Base-by-base conservation (phyloP, 2,113 vertebrate species). In the Menidia beryllina region DNA sequence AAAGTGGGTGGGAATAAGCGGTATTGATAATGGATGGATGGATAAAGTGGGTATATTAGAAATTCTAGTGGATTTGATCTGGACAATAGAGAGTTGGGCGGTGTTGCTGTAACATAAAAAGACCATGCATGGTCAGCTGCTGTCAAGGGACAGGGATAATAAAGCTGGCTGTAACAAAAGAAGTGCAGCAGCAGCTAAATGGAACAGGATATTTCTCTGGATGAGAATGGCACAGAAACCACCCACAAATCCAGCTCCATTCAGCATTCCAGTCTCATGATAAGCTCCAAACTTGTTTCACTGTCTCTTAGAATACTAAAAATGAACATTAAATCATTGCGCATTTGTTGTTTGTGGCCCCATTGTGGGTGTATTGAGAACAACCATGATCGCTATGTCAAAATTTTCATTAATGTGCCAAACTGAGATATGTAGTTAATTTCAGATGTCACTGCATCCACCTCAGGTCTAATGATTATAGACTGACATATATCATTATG, bases 101-200 rank as follows among this genome's bases (percentile, higher is more conserved):
- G 39, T 10, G 69, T 34, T 65, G 52, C 77, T 55, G 57, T 13
- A 52, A 38, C 56, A 30, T 81, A 79, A 85, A 92, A 85, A 76
- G 69, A 69, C 67, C 77, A 26, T 77, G 83, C 91, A 58, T 70
- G 82, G 88, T 91, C 87, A 92, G 91, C 91, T 83, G 14, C 82
- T 64, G 89, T 73, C 77, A 52, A n/a, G 45, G 62, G 69, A 79
- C 78, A 68, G 36, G 69, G 76, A 77, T 72, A 75, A 81, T 79
- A 79, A 81, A 82, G 75, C 79, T 41, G 12, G 60, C 65, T 53
- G 84, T 70, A 77, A 94, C 93, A 93, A 93, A 91, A 87, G 92
- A 93, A 91, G 68, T 91, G 89, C 91, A 85, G 79, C 68, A 80
- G 67, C 88, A 87, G 89, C 91, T 84, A 86, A 93, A 93, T 84